Percentiles rank a stretch among this genome's conserved stretches.
These are phyloP conservation scores for Drosophila maculinotata DNA, from an alignment of 2,888 invertebrate species.

Conservation along the genomic window DNA sequence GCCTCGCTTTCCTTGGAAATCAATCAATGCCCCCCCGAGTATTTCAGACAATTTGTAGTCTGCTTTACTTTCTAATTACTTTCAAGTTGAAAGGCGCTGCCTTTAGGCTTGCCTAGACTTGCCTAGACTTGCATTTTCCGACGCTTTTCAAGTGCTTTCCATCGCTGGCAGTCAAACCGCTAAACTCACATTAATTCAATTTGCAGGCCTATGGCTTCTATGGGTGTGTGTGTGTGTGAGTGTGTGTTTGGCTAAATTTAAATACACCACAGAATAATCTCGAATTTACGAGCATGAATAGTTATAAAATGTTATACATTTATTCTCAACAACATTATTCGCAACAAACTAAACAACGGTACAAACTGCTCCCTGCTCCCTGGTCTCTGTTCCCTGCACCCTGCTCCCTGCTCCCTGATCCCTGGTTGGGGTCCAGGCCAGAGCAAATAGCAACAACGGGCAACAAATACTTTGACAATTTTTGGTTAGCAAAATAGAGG, in stretches of 20 bases:
- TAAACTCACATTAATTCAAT: constrained; percentile 32
- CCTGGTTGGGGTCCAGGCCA: constrained; percentile 27
- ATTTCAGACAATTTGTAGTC: constrained; percentile 72
- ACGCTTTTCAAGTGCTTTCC: constrained; percentile 62
- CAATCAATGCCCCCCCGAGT: constrained; percentile 67
- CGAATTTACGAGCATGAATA: constrained; percentile 73
- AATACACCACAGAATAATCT: constrained; percentile 72
- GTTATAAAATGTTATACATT: constrained; percentile 76
- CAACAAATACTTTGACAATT: constrained; percentile 43
- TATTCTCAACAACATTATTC: constrained; percentile 65
- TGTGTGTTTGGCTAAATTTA: constrained; percentile 57
- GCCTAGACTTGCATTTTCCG: constrained; percentile 6
- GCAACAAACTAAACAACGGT: constrained; percentile 35
- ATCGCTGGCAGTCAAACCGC: constrained; percentile 29
- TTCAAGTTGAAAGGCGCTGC: constrained; percentile 68
- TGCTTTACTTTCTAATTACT: constrained; percentile 73
- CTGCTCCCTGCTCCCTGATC: background rate
- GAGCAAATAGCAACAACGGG: constrained; percentile 28
- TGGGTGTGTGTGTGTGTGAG: constrained; percentile 3
- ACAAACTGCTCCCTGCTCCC: background rate
- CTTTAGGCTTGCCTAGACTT: constrained; percentile 8
- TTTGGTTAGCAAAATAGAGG: constrained; percentile 34
- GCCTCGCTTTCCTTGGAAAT: constrained; percentile 68
- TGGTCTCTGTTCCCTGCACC: background rate
- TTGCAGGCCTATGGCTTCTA: constrained; percentile 7